Evolutionary conservation across 2,797 vertebrate genomes (phyloP).

Genomic region (Sarcophilus harrisii): DNA sequence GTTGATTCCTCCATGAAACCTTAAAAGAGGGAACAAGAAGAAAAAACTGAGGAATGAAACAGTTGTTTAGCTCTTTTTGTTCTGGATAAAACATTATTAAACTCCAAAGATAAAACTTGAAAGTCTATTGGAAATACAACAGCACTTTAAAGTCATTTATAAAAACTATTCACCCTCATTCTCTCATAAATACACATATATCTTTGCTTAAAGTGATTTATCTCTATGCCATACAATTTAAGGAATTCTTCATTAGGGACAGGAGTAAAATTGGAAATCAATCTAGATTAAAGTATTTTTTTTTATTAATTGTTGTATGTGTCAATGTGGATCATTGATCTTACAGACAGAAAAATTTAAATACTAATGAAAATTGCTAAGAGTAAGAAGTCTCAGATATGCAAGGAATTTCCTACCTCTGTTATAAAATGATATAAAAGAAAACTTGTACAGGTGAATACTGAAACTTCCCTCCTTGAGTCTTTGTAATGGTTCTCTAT

Average conservation of each 20-base stretch:
- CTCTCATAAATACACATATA: slow-evolving; percentile 10
- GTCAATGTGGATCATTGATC: neutral
- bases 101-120: slow-evolving; percentile 47
- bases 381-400: neutral
- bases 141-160: slow-evolving; percentile 43
- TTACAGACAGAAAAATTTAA: slow-evolving; percentile 32
- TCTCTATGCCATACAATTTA: neutral
- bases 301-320: slow-evolving; percentile 26
- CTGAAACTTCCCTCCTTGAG: slow-evolving; percentile 30
- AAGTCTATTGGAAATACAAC: slow-evolving; percentile 46
- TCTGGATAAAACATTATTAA: slow-evolving; percentile 21
- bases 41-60: neutral
- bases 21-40: neutral
- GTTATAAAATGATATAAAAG: slow-evolving; percentile 45
- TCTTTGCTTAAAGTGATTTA: slow-evolving; percentile 18
- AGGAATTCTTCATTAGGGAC: slow-evolving; percentile 3
- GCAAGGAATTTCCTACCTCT: slow-evolving; percentile 19
- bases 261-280: slow-evolving; percentile 36
- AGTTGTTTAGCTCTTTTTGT: slow-evolving; percentile 5
- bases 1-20: slow-evolving; percentile 49
- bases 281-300: slow-evolving; percentile 3
- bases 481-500: slow-evolving; percentile 17
- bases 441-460: slow-evolving; percentile 50
- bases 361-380: slow-evolving; percentile 22
- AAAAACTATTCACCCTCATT: neutral